phyloP scores from a whole-genome alignment of 1,140 invertebrate species.

The Gerris buenoi region DNA sequence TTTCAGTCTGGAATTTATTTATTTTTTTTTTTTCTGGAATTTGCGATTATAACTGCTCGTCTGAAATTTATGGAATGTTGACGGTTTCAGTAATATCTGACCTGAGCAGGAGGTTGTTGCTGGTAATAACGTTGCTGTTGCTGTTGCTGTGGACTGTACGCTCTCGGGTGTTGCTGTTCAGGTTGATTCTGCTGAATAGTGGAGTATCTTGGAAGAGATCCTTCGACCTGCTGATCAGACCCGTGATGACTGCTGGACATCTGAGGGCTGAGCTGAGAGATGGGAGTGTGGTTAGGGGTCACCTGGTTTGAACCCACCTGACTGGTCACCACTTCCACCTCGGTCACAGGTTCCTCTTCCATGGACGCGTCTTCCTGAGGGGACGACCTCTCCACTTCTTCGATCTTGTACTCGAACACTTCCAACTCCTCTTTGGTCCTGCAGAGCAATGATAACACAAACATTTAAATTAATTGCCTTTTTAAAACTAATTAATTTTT shows the following conservation, averaged over 20 bases:
- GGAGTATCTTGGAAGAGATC: not conserved
- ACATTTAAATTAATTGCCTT: no score
- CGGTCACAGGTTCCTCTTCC: not conserved
- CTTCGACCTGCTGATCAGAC: not conserved
- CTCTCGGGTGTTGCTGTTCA: not conserved
- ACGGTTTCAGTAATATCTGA: not conserved
- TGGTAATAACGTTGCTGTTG: not conserved
- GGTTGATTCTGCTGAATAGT: not conserved
- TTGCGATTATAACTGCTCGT: not conserved
- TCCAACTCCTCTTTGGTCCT: not conserved
- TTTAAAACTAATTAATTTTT: no score
- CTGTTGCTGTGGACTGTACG: not conserved
- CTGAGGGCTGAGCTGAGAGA: not conserved
- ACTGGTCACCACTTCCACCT: not conserved
- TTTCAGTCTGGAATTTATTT: not conserved
- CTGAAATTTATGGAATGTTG: not conserved
- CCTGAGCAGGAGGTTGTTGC: not conserved
- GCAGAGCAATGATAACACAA: no score
- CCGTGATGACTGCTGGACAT: not conserved
- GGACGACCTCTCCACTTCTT: not conserved
- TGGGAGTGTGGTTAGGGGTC: not conserved
- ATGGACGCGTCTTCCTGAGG: not conserved
- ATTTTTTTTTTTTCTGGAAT: no score
- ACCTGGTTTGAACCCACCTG: not conserved
- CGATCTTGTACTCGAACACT: conserved; percentile 1